Conservation (phyloP, 2,888 invertebrate species). For the Anoplius nigerrimus region DNA sequence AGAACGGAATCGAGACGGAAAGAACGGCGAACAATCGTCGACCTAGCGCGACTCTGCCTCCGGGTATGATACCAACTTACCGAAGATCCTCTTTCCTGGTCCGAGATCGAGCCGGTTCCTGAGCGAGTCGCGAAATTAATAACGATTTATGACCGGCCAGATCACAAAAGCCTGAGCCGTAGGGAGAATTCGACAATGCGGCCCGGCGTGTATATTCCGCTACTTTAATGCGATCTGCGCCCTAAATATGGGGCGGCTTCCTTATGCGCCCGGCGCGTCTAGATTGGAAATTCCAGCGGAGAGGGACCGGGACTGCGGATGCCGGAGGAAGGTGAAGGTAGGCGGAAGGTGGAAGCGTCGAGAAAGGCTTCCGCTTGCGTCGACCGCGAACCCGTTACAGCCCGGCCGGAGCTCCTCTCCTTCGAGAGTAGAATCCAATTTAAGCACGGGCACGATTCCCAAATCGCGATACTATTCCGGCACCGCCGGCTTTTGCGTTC, state of each 20-base stretch:
- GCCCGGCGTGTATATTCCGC: no score
- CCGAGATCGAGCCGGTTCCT: no score
- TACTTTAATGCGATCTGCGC: constrained; percentile 11
- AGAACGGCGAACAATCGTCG: no score
- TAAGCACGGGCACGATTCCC: constrained; percentile 60
- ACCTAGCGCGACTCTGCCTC: no score
- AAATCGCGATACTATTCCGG: constrained; percentile 53
- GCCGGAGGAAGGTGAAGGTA: constrained; percentile 12
- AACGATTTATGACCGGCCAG: no score
- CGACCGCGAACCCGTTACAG: constrained; percentile 51
- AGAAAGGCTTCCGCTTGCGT: constrained; percentile 57
- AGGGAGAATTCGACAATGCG: no score
- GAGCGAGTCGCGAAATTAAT: no score
- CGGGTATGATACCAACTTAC: no score
- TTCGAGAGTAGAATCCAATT: constrained; percentile 64
- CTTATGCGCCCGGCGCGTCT: constrained; percentile 40
- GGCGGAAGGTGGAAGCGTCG: constrained; percentile 51
- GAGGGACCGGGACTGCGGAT: constrained; percentile 17
- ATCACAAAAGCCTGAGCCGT: no score
- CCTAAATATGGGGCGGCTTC: constrained; percentile 57
- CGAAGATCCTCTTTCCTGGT: no score
- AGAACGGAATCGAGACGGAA: no score
- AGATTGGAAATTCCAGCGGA: constrained; percentile 61
- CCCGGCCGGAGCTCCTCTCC: constrained; percentile 43
- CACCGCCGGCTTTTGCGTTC: constrained; percentile 1